These are phyloP conservation scores for Meteorus colon DNA, from an alignment of 2,888 invertebrate species.

Conservation along the genomic window DNA sequence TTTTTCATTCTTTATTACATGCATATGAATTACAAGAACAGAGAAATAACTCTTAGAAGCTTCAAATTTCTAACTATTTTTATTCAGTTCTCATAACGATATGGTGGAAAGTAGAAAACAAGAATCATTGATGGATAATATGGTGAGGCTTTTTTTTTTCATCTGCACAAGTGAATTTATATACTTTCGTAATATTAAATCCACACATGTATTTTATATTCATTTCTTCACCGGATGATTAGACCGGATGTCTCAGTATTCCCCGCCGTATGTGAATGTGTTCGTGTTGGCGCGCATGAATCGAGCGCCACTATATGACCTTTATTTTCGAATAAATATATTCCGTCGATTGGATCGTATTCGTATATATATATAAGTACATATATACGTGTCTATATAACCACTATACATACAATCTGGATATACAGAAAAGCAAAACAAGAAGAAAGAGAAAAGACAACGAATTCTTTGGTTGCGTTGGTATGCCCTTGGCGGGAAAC, in stretches of 20 bases:
- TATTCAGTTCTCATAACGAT: no score
- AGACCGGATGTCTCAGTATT: conserved; percentile 35
- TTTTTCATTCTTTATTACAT: no score
- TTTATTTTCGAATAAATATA: conserved; percentile 25
- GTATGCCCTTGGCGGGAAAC: conserved; percentile 52
- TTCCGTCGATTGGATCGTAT: conserved; percentile 10
- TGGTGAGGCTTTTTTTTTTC: not conserved
- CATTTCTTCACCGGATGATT: conserved; percentile 37
- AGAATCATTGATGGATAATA: not conserved
- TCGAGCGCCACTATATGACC: conserved; percentile 14
- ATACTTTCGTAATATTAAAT: conserved; percentile 26
- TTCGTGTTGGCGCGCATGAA: not conserved
- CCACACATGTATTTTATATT: conserved; percentile 11
- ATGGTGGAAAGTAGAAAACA: not conserved
- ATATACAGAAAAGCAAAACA: conserved; percentile 10
- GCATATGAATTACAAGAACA: no score
- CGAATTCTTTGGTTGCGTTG: conserved; percentile 34
- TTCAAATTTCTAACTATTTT: no score
- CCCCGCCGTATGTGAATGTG: conserved; percentile 1
- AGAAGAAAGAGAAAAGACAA: conserved; percentile 24
- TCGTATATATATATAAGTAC: not conserved
- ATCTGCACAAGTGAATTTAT: not conserved
- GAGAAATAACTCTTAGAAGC: no score
- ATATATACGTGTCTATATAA: conserved; percentile 1
- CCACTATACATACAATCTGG: not conserved